Percentiles rank a stretch among this genome's conserved stretches.
phyloP scores from a whole-genome alignment of 2,888 invertebrate species.

The Parascotia fuliginaria region DNA sequence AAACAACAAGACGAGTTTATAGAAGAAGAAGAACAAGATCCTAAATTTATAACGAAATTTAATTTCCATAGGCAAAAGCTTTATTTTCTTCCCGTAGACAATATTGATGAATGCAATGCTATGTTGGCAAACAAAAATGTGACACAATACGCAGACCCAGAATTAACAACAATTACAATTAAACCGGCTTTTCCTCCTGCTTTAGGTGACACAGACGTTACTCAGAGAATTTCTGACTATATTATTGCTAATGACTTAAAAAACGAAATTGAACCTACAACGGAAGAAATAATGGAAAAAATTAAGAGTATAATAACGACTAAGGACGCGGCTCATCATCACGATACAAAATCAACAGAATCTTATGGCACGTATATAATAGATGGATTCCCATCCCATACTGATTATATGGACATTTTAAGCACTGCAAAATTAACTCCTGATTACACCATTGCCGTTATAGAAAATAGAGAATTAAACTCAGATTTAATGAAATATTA shows the following conservation, averaged over 20 bases:
- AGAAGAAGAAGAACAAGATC: constrained; percentile 10
- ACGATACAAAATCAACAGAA: constrained; percentile 51
- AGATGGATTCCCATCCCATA: constrained; percentile 84
- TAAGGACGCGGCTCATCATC: constrained; percentile 62
- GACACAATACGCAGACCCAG: constrained; percentile 67
- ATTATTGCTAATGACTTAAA: constrained; percentile 70
- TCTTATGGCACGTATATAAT: constrained; percentile 86
- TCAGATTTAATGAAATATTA: constrained; percentile 64
- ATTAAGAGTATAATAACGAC: constrained; percentile 63
- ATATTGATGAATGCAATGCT: constrained; percentile 55
- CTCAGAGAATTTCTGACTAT: constrained; percentile 63
- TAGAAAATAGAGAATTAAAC: constrained; percentile 79
- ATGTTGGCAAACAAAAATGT: constrained; percentile 48
- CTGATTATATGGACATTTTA: constrained; percentile 79
- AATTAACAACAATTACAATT: constrained; percentile 49
- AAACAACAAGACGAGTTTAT: constrained; percentile 2
- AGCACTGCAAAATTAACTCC: constrained; percentile 73
- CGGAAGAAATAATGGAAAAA: constrained; percentile 74
- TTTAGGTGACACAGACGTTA: constrained; percentile 78
- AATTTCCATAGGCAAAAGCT: constrained; percentile 43
- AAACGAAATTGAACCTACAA: constrained; percentile 70
- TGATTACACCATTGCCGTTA: constrained; percentile 84
- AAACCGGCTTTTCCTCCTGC: constrained; percentile 72
- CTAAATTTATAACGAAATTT: background rate
- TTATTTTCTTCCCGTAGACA: constrained; percentile 61